Conservation (phyloP, 2,797 vertebrate species). For the Austrolebias charrua region DNA sequence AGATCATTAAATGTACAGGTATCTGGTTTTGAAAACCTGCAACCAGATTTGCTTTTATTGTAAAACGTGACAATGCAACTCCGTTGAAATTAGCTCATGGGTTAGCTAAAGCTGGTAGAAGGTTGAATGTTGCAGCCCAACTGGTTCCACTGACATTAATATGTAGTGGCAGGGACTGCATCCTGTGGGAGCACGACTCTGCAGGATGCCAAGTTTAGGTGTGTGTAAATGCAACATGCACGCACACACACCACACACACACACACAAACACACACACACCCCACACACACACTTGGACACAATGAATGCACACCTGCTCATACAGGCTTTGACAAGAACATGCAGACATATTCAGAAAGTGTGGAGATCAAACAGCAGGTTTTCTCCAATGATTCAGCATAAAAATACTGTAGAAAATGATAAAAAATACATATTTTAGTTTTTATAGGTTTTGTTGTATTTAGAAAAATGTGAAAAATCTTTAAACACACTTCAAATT, state of each 20-base stretch:
- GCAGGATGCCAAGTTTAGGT: constrained; percentile 57
- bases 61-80: background rate
- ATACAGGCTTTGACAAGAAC: background rate
- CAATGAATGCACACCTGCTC: constrained; percentile 2
- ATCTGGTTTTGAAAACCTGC: background rate
- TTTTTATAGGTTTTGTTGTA: background rate
- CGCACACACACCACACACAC: background rate
- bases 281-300: constrained; percentile 2
- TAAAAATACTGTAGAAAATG: background rate
- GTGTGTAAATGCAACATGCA: constrained; percentile 34
- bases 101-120: constrained; percentile 42
- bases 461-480: too few species aligned
- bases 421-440: background rate
- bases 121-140: constrained; percentile 57
- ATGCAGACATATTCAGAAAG: background rate
- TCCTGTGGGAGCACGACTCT: constrained; percentile 58
- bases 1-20: background rate
- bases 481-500: too few species aligned
- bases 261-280: constrained; percentile 5
- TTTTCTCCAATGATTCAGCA: background rate
- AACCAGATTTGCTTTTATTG: background rate
- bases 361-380: background rate
- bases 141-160: constrained; percentile 60
- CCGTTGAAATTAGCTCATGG: constrained; percentile 9
- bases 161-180: constrained; percentile 52